Evolutionary conservation across 2,888 invertebrate genomes (phyloP), one percentile per base, ranked within the genome.

Genomic region (Nomada ruficornis): DNA sequence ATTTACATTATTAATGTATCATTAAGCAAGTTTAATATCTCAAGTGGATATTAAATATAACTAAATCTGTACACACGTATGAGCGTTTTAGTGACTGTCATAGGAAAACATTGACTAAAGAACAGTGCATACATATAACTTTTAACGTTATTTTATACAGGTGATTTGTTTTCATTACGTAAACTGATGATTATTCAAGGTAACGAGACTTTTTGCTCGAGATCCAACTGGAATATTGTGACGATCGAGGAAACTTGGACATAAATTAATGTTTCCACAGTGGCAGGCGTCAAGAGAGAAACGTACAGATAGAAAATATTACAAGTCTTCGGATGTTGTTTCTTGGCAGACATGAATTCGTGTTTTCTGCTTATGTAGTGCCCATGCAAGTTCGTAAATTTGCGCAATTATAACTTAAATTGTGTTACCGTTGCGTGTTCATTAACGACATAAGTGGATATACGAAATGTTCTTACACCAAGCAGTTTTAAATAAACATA

Each of bases 401-500:
- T 36, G 15, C 36, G 54, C 36, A 52, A 67, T 67, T 67, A 54
- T 67, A 52, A 67, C 36, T 67, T 65, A n/a, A 52, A 52, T 36
- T 36, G 20, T 29, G 36, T 29, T 15, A 29, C 26, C 13, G 29
- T n/a, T n/a, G 18, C 54, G 54, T 20, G n/a, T n/a, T 54, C n/a
- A n/a, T 54, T 54, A 54, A 54, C n/a, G n/a, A n/a, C n/a, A n/a
- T 9, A 18, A 10, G 9, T 15, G 47, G 15, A 47, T 47, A 2
- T 13, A 13, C 5, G 7, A 47, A 47, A 15, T 13, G 13, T 47
- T 47, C 36, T 36, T 36, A 36, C 7, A 36, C 7, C 36, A 36
- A 36, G 36, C 36, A 5, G 7, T 36, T 36, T 36, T 7, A 7
- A 36, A 36, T 36, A 5, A 36, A 36, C 7, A 36, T 36, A 9